A percentile compares a stretch with the other conserved stretches of the same genome.
Conservation (phyloP, 2,113 vertebrate genomes). For the Neolamprologus tretocephalus region DNA sequence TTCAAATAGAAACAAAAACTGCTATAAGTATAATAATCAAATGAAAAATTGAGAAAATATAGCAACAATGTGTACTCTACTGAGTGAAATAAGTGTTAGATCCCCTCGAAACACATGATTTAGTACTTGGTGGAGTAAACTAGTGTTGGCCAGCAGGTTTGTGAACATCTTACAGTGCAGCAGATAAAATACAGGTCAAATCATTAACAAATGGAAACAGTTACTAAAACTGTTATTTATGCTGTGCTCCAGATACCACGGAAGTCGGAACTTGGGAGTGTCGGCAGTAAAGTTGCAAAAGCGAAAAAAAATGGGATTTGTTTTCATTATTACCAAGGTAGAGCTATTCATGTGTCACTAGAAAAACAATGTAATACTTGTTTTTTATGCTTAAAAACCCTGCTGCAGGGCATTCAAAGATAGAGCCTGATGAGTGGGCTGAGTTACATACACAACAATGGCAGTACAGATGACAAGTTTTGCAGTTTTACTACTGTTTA, state of each 20-base stretch:
- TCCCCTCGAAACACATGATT: neutral
- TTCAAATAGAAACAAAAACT: neutral
- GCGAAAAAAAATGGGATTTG: fast-evolving
- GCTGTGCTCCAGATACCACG: neutral
- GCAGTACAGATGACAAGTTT: neutral
- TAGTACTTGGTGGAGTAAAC: neutral
- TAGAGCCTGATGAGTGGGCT: neutral
- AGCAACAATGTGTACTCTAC: neutral
- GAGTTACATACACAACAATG: neutral
- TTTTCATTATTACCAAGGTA: neutral
- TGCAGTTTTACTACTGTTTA: neutral
- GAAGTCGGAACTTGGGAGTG: neutral
- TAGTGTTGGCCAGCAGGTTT: neutral
- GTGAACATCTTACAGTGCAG: neutral
- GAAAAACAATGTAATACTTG: neutral
- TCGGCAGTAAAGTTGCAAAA: neutral
- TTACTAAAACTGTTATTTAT: neutral
- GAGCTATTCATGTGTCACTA: neutral
- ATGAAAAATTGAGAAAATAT: neutral
- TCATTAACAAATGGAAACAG: neutral
- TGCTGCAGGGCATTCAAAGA: neutral
- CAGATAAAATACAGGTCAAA: neutral
- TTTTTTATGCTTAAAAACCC: fast-evolving
- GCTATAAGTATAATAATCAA: neutral
- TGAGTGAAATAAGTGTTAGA: neutral